phyloP scores from a whole-genome alignment of 2,888 invertebrate genomes.

The Pyralis farinalis region DNA sequence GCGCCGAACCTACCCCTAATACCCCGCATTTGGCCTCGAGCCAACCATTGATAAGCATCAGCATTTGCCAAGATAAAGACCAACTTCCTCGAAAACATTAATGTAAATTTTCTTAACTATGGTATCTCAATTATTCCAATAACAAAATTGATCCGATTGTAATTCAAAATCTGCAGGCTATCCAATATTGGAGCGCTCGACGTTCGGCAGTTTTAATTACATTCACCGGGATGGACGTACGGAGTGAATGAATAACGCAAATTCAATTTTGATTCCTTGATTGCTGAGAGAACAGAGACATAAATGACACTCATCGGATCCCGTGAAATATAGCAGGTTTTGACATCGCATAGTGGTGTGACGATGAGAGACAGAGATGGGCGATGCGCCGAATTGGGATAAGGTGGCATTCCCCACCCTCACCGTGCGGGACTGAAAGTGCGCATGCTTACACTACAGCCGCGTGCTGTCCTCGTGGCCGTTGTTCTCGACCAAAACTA shows the following conservation, averaged over 20 bases:
- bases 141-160: conserved; percentile 2
- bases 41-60: conserved; percentile 64
- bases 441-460: conserved; percentile 68
- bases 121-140: conserved; percentile 25
- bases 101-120: conserved; percentile 26
- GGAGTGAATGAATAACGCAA: conserved; percentile 28
- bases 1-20: conserved; percentile 24
- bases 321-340: conserved; percentile 64
- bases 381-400: conserved; percentile 14
- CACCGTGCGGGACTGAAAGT: conserved; percentile 23
- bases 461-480: conserved; percentile 70
- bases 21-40: conserved; percentile 46
- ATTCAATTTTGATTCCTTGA: conserved; percentile 54
- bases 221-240: conserved; percentile 9
- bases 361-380: conserved; percentile 31
- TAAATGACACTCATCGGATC: conserved; percentile 51
- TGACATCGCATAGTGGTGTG: conserved; percentile 45
- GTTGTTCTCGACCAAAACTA: conserved; percentile 6
- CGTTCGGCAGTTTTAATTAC: conserved; percentile 16
- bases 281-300: conserved; percentile 49
- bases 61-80: conserved; percentile 53
- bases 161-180: conserved; percentile 10
- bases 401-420: no score
- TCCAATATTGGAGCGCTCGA: conserved; percentile 9
- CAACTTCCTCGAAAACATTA: conserved; percentile 4